Evolutionary conservation across 35 echinoderm and acorn worm genomes (phyloP).

Genomic region (Stichopus chloronotus): DNA sequence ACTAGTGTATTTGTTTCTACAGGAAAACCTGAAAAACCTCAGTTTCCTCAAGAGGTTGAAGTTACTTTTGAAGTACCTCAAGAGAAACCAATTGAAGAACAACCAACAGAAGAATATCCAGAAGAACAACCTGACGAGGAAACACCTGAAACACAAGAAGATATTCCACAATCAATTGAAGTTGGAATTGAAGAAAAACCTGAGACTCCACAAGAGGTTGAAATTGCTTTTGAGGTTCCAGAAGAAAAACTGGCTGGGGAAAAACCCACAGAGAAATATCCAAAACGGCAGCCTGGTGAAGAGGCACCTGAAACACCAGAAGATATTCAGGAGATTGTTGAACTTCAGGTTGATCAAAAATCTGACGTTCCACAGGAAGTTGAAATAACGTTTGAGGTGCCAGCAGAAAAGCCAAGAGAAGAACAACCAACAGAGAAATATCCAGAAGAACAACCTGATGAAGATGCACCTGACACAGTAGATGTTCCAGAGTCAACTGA

Average conservation of each 20-base stretch:
- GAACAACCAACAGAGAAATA: background rate
- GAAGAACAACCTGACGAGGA: background rate
- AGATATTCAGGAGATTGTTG: background rate
- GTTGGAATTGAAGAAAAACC: constrained; percentile 26
- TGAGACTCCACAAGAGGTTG: background rate
- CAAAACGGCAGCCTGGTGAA: background rate
- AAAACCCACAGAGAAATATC: background rate
- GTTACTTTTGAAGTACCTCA: constrained; percentile 48
- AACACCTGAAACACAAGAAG: background rate
- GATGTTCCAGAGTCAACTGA: background rate
- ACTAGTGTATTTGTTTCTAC: background rate
- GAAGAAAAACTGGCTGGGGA: constrained; percentile 16
- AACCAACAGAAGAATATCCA: constrained; percentile 46
- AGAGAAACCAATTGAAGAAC: constrained; percentile 7
- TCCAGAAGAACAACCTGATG: background rate
- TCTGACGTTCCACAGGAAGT: background rate
- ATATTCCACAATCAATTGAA: background rate
- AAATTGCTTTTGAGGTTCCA: constrained; percentile 20
- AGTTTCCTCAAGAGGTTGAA: background rate
- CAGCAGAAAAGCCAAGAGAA: constrained; percentile 34
- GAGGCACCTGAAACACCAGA: background rate
- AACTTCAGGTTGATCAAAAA: constrained; percentile 3
- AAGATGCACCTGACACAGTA: constrained; percentile 1
- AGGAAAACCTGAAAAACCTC: background rate
- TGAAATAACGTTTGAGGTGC: constrained; percentile 46